Percentiles rank a stretch among this genome's conserved stretches.
These are phyloP conservation scores for Oplegnathus fasciatus DNA, from an alignment of 2,113 vertebrate genomes.

Conservation along the genomic window DNA sequence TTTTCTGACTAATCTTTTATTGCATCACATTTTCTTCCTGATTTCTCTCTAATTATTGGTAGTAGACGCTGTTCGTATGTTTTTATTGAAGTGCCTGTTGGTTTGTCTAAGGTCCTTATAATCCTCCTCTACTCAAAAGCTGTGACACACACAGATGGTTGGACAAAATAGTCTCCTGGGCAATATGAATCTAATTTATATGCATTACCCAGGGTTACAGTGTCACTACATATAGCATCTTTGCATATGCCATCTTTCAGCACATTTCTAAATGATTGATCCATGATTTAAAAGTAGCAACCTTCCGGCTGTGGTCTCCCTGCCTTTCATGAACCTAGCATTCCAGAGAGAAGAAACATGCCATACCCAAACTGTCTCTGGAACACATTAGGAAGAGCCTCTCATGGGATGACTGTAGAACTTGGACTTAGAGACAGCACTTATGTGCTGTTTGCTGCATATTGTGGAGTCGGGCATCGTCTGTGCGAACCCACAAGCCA, in stretches of 20 bases:
- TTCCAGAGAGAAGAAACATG: conserved; percentile 1
- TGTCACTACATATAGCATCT: background rate
- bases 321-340: conserved; percentile 23
- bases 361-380: conserved; percentile 19
- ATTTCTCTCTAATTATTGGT: too few relatives aligned
- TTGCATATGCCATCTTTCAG: background rate
- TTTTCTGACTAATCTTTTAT: background rate
- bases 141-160: background rate
- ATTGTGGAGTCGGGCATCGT: conserved; percentile 56
- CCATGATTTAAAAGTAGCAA: conserved; percentile 28
- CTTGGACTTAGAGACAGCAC: conserved; percentile 1
- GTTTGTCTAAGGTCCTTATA: background rate
- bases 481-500: conserved; percentile 57
- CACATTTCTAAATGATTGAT: conserved; percentile 7
- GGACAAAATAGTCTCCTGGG: background rate
- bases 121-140: background rate
- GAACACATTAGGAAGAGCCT: conserved; percentile 45
- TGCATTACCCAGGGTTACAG: background rate
- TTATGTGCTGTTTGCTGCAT: conserved; percentile 43
- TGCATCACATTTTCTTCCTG: too few relatives aligned
- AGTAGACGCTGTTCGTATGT: background rate
- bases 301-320: conserved; percentile 15
- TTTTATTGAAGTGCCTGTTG: background rate
- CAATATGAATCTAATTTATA: background rate
- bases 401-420: conserved; percentile 39